phyloP scores from a whole-genome alignment of 30 jellyfish, hydroid and myxozoan species.

The Sanderia malayensis region DNA sequence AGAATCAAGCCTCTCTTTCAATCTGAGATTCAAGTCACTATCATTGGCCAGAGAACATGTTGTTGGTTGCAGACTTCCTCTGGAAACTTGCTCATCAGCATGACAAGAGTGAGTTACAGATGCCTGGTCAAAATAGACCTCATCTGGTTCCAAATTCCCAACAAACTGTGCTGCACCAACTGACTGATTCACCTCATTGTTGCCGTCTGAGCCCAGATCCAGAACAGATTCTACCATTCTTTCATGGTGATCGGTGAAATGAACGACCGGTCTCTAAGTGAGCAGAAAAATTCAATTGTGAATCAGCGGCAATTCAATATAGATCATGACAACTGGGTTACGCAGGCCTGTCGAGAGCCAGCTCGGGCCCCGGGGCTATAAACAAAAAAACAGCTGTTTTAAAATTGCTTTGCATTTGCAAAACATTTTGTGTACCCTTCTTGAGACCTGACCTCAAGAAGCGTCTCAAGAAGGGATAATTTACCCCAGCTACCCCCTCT shows the following conservation, averaged over 20 bases:
- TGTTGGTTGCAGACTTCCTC: conserved; percentile 13
- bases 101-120: conserved; percentile 22
- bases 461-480: not conserved
- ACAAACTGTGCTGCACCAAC: too few relatives aligned
- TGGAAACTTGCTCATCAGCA: not conserved
- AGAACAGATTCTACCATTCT: conserved; percentile 32
- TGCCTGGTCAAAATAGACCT: conserved; percentile 52
- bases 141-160: conserved; percentile 54
- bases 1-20: conserved; percentile 18
- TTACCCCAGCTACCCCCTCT: not conserved
- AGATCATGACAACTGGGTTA: not conserved
- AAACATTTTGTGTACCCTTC: not conserved
- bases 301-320: not conserved
- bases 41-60: conserved; percentile 15
- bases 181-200: conserved; percentile 1
- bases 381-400: too few relatives aligned
- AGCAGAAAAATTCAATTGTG: not conserved
- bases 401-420: not conserved
- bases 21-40: conserved; percentile 20
- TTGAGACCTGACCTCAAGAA: not conserved
- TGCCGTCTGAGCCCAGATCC: conserved; percentile 32
- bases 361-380: too few relatives aligned
- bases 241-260: conserved; percentile 49
- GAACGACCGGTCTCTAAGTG: conserved; percentile 57
- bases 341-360: too few relatives aligned